Conservation (phyloP, 2,797 vertebrate species). For the Pachyuromys duprasi region DNA sequence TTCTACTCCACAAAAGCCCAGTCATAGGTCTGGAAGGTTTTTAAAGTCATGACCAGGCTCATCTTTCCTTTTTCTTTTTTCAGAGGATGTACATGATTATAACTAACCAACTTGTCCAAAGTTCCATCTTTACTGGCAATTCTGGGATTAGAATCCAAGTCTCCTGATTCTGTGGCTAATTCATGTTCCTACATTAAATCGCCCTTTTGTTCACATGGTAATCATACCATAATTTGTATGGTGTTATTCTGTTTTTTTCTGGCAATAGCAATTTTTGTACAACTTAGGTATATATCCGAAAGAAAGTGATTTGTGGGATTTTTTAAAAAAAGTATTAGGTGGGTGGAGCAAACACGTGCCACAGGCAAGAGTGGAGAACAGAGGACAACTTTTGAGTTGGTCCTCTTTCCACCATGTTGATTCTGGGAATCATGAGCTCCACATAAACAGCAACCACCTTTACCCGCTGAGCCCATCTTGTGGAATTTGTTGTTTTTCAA, state of each 20-base stretch:
- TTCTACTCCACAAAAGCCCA: conserved; percentile 26
- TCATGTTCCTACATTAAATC: conserved; percentile 35
- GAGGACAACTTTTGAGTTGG: background rate
- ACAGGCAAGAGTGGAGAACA: background rate
- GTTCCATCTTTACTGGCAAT: conserved; percentile 23
- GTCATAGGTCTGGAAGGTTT: background rate
- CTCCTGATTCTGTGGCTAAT: background rate
- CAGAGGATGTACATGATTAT: conserved; percentile 31
- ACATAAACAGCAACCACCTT: background rate
- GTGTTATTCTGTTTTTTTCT: background rate
- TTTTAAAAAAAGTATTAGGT: background rate
- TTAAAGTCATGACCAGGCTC: conserved; percentile 37
- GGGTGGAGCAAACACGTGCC: background rate
- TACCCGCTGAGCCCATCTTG: background rate
- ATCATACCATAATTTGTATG: background rate
- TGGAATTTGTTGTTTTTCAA: background rate
- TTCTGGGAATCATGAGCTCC: background rate
- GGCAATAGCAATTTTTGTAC: conserved; percentile 20
- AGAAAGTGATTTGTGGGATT: conserved; percentile 4
- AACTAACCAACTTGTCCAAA: conserved; percentile 36
- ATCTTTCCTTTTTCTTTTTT: background rate
- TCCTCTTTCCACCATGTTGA: background rate
- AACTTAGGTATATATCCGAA: background rate
- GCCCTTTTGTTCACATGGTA: background rate
- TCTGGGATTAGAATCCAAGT: conserved; percentile 36